Percentiles rank a stretch among this genome's conserved stretches.
These are phyloP conservation scores for Unio pictorum DNA, from an alignment of 2,888 invertebrate genomes.

Conservation along the genomic window DNA sequence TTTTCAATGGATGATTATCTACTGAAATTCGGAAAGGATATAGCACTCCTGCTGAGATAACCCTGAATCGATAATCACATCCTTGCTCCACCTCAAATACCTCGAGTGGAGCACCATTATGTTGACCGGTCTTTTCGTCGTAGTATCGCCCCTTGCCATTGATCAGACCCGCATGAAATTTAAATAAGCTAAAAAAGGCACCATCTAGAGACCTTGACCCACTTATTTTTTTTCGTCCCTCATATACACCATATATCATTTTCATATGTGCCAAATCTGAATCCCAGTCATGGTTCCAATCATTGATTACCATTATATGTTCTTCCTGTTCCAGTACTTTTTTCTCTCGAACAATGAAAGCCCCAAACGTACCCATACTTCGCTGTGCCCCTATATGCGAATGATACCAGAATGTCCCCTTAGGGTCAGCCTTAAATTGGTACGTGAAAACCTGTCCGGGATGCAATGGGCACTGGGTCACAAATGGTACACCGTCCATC, in stretches of 20 bases:
- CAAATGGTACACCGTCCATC: constrained; percentile 60
- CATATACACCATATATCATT: constrained; percentile 39
- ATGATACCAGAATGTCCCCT: constrained; percentile 58
- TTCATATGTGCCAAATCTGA: constrained; percentile 36
- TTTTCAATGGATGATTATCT: constrained; percentile 42
- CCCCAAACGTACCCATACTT: constrained; percentile 58
- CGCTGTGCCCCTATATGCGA: constrained; percentile 53
- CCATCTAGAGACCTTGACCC: constrained; percentile 30
- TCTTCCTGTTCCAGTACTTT: constrained; percentile 17
- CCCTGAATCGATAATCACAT: constrained; percentile 43
- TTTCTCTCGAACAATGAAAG: constrained; percentile 51
- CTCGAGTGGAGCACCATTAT: constrained; percentile 42
- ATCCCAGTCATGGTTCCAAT: constrained; percentile 52
- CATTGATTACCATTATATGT: constrained; percentile 43
- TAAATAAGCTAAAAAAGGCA: constrained; percentile 30
- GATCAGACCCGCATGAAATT: constrained; percentile 46
- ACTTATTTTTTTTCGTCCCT: constrained; percentile 20
- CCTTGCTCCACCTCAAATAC: constrained; percentile 32
- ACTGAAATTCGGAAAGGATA: constrained; percentile 51
- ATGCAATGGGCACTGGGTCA: constrained; percentile 63
- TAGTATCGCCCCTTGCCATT: constrained; percentile 53
- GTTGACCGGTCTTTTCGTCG: constrained; percentile 11
- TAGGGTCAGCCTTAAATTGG: constrained; percentile 44
- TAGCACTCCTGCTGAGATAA: constrained; percentile 46
- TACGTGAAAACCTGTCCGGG: constrained; percentile 61